Percentiles rank a stretch among this genome's conserved stretches.
Evolutionary conservation across 2,888 invertebrate species (phyloP).

Genomic region (Thymelicus acteon): DNA sequence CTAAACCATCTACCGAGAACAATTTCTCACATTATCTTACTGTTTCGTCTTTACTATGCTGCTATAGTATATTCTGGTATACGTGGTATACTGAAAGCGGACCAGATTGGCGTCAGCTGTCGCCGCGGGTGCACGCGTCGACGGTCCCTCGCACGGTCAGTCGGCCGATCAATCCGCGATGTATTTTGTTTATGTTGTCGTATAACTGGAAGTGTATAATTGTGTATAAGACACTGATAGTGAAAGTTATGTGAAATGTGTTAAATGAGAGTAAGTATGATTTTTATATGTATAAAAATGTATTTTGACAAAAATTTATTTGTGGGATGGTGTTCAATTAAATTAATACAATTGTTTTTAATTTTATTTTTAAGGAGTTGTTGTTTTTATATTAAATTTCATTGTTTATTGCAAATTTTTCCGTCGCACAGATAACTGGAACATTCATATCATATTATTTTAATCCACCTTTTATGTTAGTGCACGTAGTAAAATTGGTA

Average conservation of each 20-base stretch:
- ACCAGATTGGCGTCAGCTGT: slow-evolving; percentile 54
- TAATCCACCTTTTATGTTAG: too few species aligned
- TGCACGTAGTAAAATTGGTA: too few species aligned
- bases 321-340: too few species aligned
- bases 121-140: slow-evolving; percentile 50
- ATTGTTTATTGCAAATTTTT: too few species aligned
- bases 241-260: slow-evolving; percentile 22
- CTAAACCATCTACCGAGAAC: too few species aligned
- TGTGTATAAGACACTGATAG: background rate
- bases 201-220: slow-evolving; percentile 19
- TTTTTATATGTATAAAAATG: slow-evolving; percentile 3
- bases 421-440: too few species aligned
- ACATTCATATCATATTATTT: too few species aligned
- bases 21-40: slow-evolving; percentile 3
- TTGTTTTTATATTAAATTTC: too few species aligned
- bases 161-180: slow-evolving; percentile 41
- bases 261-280: slow-evolving; percentile 14
- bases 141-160: slow-evolving; percentile 34
- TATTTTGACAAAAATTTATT: too few species aligned
- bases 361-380: too few species aligned
- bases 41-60: background rate
- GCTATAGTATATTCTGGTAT: slow-evolving; percentile 11
- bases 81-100: slow-evolving; percentile 25
- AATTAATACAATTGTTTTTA: too few species aligned
- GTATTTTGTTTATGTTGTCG: slow-evolving; percentile 24